These are phyloP conservation scores for Rhagoletis zephyria DNA, from an alignment of 1,140 invertebrate genomes.

Conservation along the genomic window DNA sequence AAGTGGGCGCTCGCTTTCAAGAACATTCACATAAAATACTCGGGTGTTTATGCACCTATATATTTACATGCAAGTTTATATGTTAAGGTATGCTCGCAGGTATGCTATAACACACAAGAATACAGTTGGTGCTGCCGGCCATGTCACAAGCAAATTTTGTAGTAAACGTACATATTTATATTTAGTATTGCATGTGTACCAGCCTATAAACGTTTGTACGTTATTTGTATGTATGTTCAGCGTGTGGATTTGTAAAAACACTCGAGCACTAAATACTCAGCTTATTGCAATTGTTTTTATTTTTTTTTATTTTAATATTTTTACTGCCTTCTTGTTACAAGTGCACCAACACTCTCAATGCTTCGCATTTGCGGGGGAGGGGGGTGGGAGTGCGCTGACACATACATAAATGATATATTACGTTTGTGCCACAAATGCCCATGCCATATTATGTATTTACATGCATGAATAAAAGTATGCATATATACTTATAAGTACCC, in stretches of 20 bases:
- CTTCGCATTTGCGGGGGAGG: neutral
- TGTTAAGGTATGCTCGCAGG: neutral
- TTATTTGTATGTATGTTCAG: neutral
- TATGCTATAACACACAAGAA: neutral
- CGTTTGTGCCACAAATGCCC: neutral
- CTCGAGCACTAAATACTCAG: constrained; percentile 32
- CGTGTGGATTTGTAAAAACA: constrained; percentile 9
- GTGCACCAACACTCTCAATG: neutral
- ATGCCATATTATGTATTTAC: constrained; percentile 21
- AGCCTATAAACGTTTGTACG: neutral
- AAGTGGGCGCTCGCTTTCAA: neutral
- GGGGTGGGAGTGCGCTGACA: too few relatives aligned
- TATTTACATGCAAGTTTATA: neutral
- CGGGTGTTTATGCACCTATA: neutral
- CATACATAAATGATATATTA: constrained; percentile 33
- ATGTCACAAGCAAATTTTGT: neutral
- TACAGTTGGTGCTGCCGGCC: neutral
- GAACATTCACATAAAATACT: neutral
- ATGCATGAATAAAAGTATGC: constrained; percentile 3
- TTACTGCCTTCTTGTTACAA: neutral
- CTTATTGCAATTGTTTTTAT: neutral
- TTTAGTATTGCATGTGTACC: neutral
- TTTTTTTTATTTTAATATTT: constrained; percentile 17
- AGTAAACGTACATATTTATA: neutral
- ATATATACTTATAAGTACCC: neutral